Base-by-base conservation (phyloP, 2,797 vertebrate species). In the Catamblyrhynchus diadema region DNA sequence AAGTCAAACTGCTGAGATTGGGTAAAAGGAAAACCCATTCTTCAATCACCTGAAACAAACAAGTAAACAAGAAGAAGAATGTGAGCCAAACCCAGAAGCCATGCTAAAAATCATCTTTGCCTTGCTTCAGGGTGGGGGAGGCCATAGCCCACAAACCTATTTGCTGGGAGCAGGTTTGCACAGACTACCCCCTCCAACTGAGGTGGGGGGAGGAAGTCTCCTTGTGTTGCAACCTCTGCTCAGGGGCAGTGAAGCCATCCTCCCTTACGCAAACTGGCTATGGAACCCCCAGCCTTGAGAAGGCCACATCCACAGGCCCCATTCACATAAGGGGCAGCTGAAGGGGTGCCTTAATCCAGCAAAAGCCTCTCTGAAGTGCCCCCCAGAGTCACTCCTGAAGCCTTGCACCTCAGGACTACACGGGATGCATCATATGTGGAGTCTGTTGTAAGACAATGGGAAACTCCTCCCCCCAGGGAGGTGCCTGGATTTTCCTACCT, bases 141-240 rank as follows among this genome's bases (percentile, higher is more conserved):
- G 23, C 15, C 6, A 1, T 44, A 35, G 39, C 8, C 20, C 48
- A 44, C 12, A 24, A 21, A 53, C 9, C 6, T 16, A 5, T 44
- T 62, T 64, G 12, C 39, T 62, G 39, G 25, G 39, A 64, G 59
- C 39, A 44, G 25, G 16, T 35, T 64, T 64, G 48, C 35, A 44
- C 15, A 35, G 12, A 30, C 19, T 53, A 24, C 2, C 5, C 8
- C 25, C 12, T 39, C 41, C 3, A 35, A 1, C 12, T 0, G 1
- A 51, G 15, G 9, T 30, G 4, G 6, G 25, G 30, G 4, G 20
- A 77, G 16, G 20, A 64, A 24, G 12, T 64, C 17, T 53, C 2
- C 2, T 6, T 44, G 39, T 30, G 17, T 44, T 44, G 16, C 23
- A 42, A 44, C 20, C 20, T 62, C 59, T 42, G 32, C 24, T 42